Evolutionary conservation across 2,113 vertebrate species (phyloP).

Genomic region (Cebidichthys violaceus): DNA sequence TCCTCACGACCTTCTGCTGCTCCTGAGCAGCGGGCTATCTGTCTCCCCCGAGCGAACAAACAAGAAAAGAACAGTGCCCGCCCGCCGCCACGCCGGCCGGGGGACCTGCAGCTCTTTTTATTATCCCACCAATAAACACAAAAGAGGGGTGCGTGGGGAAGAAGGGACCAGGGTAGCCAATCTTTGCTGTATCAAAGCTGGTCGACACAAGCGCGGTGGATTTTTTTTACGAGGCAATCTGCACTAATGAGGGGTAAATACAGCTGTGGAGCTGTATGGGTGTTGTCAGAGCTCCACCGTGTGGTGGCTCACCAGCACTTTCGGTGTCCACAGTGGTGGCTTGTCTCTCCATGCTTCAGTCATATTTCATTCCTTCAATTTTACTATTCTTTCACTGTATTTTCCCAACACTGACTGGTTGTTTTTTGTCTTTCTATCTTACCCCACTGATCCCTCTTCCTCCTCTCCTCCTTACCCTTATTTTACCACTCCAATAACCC

Average conservation of each 20-base stretch:
- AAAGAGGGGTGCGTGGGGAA: neutral
- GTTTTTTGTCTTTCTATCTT: slow-evolving; percentile 41
- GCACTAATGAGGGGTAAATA: slow-evolving; percentile 50
- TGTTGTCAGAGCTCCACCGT: slow-evolving; percentile 64
- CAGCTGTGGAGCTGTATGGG: slow-evolving; percentile 13
- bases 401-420: slow-evolving; percentile 29
- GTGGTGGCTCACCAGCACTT: slow-evolving; percentile 48
- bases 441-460: slow-evolving; percentile 22
- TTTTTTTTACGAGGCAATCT: slow-evolving; percentile 38
- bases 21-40: slow-evolving; percentile 64
- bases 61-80: slow-evolving; percentile 52
- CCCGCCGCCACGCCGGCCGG: neutral
- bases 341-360: slow-evolving; percentile 20
- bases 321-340: neutral
- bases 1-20: slow-evolving; percentile 75
- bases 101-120: slow-evolving; percentile 51
- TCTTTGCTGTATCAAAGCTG: slow-evolving; percentile 22
- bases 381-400: neutral
- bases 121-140: slow-evolving; percentile 24
- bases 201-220: slow-evolving; percentile 15
- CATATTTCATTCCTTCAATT: slow-evolving; percentile 22
- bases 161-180: slow-evolving; percentile 10
- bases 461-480: slow-evolving; percentile 29
- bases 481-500: slow-evolving; percentile 37
- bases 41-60: slow-evolving; percentile 69